These are phyloP conservation scores for Stichopus chloronotus DNA, from an alignment of 35 echinoderm and acorn worm genomes.

Conservation along the genomic window DNA sequence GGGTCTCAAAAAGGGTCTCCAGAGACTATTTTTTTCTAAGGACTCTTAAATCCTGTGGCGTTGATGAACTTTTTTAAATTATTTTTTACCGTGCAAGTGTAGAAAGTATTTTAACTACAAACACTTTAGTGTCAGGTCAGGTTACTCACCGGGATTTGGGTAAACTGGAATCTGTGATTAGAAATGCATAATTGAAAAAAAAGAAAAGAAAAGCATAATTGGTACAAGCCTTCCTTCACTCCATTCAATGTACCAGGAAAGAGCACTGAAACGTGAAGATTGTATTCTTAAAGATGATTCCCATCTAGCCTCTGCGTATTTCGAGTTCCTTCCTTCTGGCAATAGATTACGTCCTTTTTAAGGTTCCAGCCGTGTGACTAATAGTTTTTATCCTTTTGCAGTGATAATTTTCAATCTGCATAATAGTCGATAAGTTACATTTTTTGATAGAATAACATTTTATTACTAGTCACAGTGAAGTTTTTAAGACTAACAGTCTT, in stretches of 20 bases:
- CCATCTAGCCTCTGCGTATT: neutral
- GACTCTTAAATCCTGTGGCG: neutral
- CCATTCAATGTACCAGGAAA: too few species aligned
- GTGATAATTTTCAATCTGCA: too few species aligned
- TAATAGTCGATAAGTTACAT: too few species aligned
- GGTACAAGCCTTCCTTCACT: too few species aligned
- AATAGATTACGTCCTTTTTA: neutral
- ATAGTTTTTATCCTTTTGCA: too few species aligned
- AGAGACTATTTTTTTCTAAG: neutral
- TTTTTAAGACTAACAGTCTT: too few species aligned
- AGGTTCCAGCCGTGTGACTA: neutral
- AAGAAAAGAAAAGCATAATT: neutral
- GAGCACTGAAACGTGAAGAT: too few species aligned
- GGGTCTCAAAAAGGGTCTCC: neutral
- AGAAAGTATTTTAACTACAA: neutral
- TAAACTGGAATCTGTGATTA: too few species aligned
- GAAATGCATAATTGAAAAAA: neutral
- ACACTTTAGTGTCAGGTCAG: neutral
- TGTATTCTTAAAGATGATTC: neutral
- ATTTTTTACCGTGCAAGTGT: too few species aligned
- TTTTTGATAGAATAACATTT: too few species aligned
- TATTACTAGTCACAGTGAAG: too few species aligned
- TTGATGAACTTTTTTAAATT: too few species aligned
- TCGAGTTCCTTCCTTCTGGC: neutral
- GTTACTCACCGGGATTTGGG: neutral